These are phyloP conservation scores for Sigmodon hispidus DNA, from an alignment of 2,113 vertebrate species.

Conservation along the genomic window DNA sequence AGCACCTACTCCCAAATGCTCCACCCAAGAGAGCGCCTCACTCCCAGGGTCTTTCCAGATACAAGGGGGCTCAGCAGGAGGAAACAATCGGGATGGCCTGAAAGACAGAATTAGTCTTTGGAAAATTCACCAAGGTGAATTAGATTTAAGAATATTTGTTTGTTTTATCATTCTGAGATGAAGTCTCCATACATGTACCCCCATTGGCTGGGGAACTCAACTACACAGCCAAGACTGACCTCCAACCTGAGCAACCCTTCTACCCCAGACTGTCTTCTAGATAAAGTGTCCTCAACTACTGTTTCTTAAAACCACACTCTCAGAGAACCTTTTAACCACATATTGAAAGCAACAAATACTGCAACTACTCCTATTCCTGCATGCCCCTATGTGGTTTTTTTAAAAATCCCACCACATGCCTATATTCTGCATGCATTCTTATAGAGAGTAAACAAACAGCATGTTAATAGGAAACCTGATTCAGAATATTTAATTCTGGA, in stretches of 20 bases:
- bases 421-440: conserved; percentile 3
- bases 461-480: background rate
- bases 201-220: background rate
- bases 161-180: background rate
- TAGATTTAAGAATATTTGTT: background rate
- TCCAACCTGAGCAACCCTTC: background rate
- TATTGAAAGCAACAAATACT: conserved; percentile 5
- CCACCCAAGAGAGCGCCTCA: background rate
- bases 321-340: conserved; percentile 45
- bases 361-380: background rate
- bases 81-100: background rate
- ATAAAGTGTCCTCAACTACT: background rate
- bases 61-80: background rate
- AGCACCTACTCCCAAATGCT: background rate
- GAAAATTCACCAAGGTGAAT: conserved; percentile 2
- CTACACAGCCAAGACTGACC: background rate
- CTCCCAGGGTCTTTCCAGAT: background rate
- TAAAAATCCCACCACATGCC: background rate
- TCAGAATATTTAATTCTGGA: conserved; percentile 19
- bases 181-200: background rate
- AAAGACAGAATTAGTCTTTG: background rate
- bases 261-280: background rate
- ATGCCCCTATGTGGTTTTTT: background rate
- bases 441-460: conserved; percentile 11
- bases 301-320: conserved; percentile 17